Conservation (phyloP, 2,888 invertebrate genomes). For the Volucella inflata region DNA sequence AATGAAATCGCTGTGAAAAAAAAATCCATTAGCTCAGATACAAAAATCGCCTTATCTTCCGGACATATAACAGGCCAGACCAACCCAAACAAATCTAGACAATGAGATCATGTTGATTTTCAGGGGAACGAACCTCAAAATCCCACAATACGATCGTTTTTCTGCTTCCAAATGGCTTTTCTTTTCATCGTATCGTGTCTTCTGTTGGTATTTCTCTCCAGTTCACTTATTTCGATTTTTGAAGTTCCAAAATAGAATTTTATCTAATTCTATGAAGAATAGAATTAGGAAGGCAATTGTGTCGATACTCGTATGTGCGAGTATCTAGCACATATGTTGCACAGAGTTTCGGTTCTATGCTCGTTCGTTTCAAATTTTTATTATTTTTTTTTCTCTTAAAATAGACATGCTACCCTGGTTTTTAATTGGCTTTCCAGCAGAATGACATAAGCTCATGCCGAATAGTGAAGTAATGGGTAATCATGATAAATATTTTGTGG, state of each 20-base stretch:
- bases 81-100: constrained; percentile 6
- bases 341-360: neutral
- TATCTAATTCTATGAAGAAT: constrained; percentile 51
- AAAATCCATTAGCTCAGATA: neutral
- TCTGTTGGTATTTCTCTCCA: constrained; percentile 21
- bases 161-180: neutral
- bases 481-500: constrained; percentile 35
- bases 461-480: constrained; percentile 1
- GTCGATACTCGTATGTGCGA: neutral
- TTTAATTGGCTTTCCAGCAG: constrained; percentile 23
- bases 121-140: constrained; percentile 1
- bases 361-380: neutral
- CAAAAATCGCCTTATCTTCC: constrained; percentile 9
- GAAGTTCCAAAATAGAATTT: constrained; percentile 55
- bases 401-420: constrained; percentile 3
- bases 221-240: constrained; percentile 33
- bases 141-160: constrained; percentile 28
- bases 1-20: too few relatives aligned
- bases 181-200: neutral
- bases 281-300: constrained; percentile 43
- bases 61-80: neutral
- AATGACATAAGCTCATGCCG: constrained; percentile 36
- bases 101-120: constrained; percentile 46
- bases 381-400: neutral
- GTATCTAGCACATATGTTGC: constrained; percentile 13